A percentile compares a stretch with the other conserved stretches of the same genome.
Conservation (phyloP, 2,888 invertebrate genomes). For the Pterostichus niger region DNA sequence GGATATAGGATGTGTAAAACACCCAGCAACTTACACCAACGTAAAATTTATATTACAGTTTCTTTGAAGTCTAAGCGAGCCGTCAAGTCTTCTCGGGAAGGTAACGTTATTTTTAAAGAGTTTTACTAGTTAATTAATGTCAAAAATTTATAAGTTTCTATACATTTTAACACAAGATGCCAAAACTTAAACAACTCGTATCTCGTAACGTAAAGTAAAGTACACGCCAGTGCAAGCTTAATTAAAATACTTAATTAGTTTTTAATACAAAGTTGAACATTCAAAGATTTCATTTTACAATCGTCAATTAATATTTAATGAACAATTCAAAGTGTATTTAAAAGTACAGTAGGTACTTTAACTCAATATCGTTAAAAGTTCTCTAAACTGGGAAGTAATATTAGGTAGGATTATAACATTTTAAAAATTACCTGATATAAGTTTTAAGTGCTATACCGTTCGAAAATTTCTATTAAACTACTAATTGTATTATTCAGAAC, state of each 20-base stretch:
- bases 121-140: not conserved
- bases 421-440: slow-evolving; percentile 29
- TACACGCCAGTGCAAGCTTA: not conserved
- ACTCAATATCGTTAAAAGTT: slow-evolving; percentile 29
- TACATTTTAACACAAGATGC: no score
- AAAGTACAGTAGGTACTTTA: not conserved
- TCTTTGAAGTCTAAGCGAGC: slow-evolving; percentile 6
- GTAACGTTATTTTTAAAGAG: slow-evolving; percentile 13
- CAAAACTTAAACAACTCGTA: not conserved
- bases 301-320: slow-evolving; percentile 42
- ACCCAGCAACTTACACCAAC: not conserved
- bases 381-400: not conserved
- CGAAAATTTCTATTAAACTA: slow-evolving; percentile 17
- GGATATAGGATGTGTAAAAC: not conserved
- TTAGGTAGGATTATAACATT: slow-evolving; percentile 8
- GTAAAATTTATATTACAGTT: slow-evolving; percentile 26
- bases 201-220: not conserved
- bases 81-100: not conserved
- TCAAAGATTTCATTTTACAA: slow-evolving; percentile 20
- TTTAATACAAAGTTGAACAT: slow-evolving; percentile 6
- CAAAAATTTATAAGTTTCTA: slow-evolving; percentile 13
- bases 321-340: slow-evolving; percentile 37
- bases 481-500: slow-evolving; percentile 20
- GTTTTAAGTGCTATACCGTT: not conserved
- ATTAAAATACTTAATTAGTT: slow-evolving; percentile 30